Evolutionary conservation across 2,797 vertebrate species (phyloP).

Genomic region (Amblyopsis hoosieri): DNA sequence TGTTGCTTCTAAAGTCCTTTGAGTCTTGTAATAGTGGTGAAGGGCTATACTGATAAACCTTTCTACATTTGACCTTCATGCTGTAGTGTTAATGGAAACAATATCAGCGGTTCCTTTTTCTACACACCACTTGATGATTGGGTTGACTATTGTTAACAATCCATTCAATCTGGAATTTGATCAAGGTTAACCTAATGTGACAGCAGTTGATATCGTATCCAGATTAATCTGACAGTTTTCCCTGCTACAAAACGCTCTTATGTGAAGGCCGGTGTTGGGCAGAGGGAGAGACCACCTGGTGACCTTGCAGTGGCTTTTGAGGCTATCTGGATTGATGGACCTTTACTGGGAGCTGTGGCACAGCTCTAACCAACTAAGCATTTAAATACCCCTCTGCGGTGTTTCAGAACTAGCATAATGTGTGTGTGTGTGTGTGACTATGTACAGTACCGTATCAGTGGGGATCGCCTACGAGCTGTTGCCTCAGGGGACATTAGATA

Average conservation of each 20-base stretch:
- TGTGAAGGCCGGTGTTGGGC: slow-evolving; percentile 16
- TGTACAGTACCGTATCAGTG: background rate
- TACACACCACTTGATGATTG: too few species aligned
- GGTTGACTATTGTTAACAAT: too few species aligned
- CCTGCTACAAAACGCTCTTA: slow-evolving; percentile 12
- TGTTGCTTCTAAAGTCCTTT: too few species aligned
- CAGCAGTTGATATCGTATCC: background rate
- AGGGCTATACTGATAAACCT: too few species aligned
- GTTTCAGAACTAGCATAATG: slow-evolving; percentile 23
- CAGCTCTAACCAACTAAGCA: background rate
- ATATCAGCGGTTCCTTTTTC: background rate
- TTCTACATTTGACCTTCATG: too few species aligned
- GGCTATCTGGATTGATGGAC: slow-evolving; percentile 17
- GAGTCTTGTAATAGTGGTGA: too few species aligned
- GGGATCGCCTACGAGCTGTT: slow-evolving; percentile 31
- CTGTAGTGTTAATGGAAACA: background rate
- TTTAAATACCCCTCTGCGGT: slow-evolving; percentile 8
- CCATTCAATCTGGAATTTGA: background rate
- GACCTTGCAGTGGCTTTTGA: slow-evolving; percentile 45
- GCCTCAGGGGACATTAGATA: slow-evolving; percentile 44
- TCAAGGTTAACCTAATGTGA: slow-evolving; percentile 9
- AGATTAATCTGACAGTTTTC: slow-evolving; percentile 11
- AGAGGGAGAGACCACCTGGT: slow-evolving; percentile 13
- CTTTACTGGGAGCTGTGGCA: slow-evolving; percentile 16
- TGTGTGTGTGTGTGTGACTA: slow-evolving; percentile 19